Percentiles rank a stretch among this genome's conserved stretches.
phyloP scores from a whole-genome alignment of 2,888 invertebrate species.

The Machimus rusticus region DNA sequence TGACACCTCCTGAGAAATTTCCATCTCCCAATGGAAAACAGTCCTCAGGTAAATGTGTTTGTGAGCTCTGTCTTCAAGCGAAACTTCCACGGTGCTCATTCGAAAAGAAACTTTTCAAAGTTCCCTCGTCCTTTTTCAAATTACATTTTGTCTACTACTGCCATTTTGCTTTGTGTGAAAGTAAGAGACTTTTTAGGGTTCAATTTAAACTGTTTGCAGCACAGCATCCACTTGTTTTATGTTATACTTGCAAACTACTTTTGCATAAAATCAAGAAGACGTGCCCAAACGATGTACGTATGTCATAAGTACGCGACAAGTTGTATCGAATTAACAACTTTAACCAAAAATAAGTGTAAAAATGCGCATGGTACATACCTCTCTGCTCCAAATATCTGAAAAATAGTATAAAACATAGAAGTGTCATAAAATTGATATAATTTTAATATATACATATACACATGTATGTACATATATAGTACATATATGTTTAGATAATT shows the following conservation, averaged over 20 bases:
- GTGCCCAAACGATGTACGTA: not conserved
- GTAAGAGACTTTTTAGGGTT: not conserved
- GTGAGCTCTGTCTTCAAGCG: not conserved
- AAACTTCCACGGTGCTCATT: not conserved
- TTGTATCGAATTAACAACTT: not conserved
- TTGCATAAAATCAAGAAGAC: not conserved
- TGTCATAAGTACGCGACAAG: not conserved
- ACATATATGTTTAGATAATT: too few species aligned
- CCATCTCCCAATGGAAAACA: not conserved
- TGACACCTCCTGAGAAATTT: conserved; percentile 4
- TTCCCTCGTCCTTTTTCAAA: conserved; percentile 1
- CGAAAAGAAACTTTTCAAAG: not conserved
- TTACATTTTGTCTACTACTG: conserved; percentile 14
- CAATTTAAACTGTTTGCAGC: not conserved
- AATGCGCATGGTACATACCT: not conserved
- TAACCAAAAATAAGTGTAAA: not conserved
- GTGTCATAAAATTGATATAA: not conserved
- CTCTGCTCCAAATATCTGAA: not conserved
- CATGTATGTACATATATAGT: too few species aligned
- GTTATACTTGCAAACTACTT: not conserved
- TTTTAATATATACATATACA: too few species aligned
- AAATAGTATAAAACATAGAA: not conserved
- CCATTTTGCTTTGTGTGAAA: not conserved
- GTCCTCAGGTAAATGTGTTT: not conserved
- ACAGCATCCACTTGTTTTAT: not conserved